phyloP scores from a whole-genome alignment of 2,888 invertebrate species.

The Ophion slaviceki region DNA sequence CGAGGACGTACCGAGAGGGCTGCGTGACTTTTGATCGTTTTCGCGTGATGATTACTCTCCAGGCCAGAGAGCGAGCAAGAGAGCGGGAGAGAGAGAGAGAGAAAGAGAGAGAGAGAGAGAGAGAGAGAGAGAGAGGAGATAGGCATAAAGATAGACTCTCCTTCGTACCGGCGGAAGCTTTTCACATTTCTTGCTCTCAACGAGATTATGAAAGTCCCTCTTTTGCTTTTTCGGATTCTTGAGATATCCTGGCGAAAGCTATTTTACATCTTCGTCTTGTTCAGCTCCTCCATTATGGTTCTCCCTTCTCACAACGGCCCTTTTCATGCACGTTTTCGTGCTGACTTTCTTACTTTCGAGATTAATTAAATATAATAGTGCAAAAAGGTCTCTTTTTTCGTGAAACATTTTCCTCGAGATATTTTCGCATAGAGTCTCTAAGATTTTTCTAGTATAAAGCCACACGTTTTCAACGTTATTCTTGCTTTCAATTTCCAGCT shows the following conservation, averaged over 20 bases:
- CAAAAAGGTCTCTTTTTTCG: not conserved
- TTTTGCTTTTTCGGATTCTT: conserved; percentile 49
- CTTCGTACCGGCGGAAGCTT: conserved; percentile 54
- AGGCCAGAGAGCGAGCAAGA: conserved; percentile 15
- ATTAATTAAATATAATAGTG: too few relatives aligned
- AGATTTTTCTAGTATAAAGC: too few relatives aligned
- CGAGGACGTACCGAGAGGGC: conserved; percentile 55
- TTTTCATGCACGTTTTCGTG: conserved; percentile 18
- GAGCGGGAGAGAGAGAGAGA: not conserved
- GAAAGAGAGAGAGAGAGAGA: not conserved
- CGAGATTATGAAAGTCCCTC: conserved; percentile 52
- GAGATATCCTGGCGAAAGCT: conserved; percentile 34
- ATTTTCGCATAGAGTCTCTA: too few relatives aligned
- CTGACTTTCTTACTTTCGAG: not conserved
- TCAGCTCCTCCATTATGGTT: not conserved
- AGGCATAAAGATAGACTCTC: conserved; percentile 65
- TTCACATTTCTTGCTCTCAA: conserved; percentile 45
- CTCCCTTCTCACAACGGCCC: conserved; percentile 2
- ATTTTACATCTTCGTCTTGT: conserved; percentile 40
- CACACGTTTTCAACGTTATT: too few relatives aligned
- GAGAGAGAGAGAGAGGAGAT: not conserved
- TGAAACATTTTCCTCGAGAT: not conserved
- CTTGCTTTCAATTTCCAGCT: too few relatives aligned
- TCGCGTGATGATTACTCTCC: conserved; percentile 62
- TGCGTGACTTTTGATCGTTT: conserved; percentile 64